A percentile compares a stretch with the other conserved stretches of the same genome.
These are phyloP conservation scores for Dasypogon diadema DNA, from an alignment of 2,888 invertebrate species.

Conservation along the genomic window DNA sequence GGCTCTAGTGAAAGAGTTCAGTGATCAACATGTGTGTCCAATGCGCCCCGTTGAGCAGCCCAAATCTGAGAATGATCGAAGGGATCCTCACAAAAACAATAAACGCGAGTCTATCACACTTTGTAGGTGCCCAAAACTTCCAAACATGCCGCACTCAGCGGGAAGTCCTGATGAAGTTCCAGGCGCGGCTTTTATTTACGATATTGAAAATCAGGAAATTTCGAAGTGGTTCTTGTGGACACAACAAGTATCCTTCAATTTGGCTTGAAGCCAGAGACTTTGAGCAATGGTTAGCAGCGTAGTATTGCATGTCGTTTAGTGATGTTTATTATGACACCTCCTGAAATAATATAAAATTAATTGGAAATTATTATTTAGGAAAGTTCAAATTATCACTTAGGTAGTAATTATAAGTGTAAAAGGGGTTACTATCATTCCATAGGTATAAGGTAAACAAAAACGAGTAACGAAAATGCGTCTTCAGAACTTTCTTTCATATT, in stretches of 20 bases:
- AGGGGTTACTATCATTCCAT: too few relatives aligned
- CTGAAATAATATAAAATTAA: too few relatives aligned
- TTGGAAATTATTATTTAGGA: too few relatives aligned
- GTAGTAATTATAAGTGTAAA: too few relatives aligned
- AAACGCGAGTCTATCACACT: slow-evolving; percentile 44
- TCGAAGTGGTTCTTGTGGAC: not conserved
- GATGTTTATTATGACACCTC: not conserved
- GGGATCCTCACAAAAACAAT: slow-evolving; percentile 33
- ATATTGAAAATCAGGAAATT: not conserved
- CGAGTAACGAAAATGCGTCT: too few relatives aligned
- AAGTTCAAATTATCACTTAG: too few relatives aligned
- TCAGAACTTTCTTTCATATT: too few relatives aligned
- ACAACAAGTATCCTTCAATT: not conserved
- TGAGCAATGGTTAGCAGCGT: too few relatives aligned
- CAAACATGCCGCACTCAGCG: slow-evolving; percentile 40
- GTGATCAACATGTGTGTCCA: slow-evolving; percentile 34
- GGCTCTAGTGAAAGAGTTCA: slow-evolving; percentile 19
- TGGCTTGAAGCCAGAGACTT: not conserved
- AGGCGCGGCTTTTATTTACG: slow-evolving; percentile 31
- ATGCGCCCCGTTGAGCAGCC: slow-evolving; percentile 11
- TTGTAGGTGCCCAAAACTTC: slow-evolving; percentile 19
- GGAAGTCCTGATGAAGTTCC: not conserved
- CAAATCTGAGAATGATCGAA: slow-evolving; percentile 17
- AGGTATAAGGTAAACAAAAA: too few relatives aligned
- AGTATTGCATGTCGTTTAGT: not conserved